Conservation (phyloP, 2,888 invertebrate genomes). For the Hydroisotoma schaefferi region DNA sequence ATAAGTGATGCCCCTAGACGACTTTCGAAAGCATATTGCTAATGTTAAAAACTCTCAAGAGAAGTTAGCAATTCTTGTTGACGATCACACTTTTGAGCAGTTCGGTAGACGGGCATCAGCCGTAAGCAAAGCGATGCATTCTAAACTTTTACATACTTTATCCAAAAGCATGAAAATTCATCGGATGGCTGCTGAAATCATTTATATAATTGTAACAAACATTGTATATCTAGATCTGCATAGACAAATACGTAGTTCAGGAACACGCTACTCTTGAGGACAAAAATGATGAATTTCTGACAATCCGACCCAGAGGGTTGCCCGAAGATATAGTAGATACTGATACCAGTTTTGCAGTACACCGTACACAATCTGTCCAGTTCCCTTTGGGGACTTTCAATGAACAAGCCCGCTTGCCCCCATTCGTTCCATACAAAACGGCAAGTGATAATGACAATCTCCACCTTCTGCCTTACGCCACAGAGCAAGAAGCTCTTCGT, state of each 20-base stretch:
- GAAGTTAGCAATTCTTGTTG: background rate
- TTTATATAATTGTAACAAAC: too few relatives aligned
- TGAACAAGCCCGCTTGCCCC: conserved; percentile 22
- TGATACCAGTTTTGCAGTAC: background rate
- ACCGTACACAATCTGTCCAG: conserved; percentile 11
- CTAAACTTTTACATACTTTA: too few relatives aligned
- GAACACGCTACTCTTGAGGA: too few relatives aligned
- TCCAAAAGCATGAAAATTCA: too few relatives aligned
- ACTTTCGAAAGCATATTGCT: background rate
- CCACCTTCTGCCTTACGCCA: conserved; percentile 21
- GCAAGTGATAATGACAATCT: conserved; percentile 30
- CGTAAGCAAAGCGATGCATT: too few relatives aligned
- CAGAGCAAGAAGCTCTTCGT: background rate
- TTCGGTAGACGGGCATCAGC: too few relatives aligned
- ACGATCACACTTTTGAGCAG: too few relatives aligned
- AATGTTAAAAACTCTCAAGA: background rate
- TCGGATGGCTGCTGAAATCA: too few relatives aligned
- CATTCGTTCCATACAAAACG: conserved; percentile 26
- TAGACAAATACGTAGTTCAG: too few relatives aligned
- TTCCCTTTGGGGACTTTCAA: conserved; percentile 11
- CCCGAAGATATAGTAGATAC: conserved; percentile 20
- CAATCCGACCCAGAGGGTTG: conserved; percentile 22
- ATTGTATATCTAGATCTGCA: too few relatives aligned
- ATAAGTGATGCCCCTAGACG: too few relatives aligned
- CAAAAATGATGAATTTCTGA: conserved; percentile 11